Conservation (phyloP, 2,113 vertebrate genomes). For the Coreoperca whiteheadi region DNA sequence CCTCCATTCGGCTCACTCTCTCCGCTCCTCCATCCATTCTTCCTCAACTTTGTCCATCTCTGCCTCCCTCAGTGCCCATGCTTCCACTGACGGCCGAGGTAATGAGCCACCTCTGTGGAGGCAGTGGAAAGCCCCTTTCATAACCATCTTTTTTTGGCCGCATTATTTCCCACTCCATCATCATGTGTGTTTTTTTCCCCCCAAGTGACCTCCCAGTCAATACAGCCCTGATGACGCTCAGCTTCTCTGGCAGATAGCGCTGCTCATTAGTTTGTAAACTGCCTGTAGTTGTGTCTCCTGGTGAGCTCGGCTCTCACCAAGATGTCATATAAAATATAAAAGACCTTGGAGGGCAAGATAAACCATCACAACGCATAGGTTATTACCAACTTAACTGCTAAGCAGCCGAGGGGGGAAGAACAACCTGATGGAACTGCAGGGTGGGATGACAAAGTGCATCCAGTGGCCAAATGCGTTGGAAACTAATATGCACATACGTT, state of each 20-base stretch:
- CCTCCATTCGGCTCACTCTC: constrained; percentile 1
- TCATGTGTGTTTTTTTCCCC: constrained; percentile 17
- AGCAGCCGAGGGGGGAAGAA: neutral
- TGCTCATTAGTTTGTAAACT: constrained; percentile 78
- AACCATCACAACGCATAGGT: constrained; percentile 49
- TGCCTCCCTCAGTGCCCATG: constrained; percentile 32
- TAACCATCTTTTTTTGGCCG: constrained; percentile 3
- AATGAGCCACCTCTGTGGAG: constrained; percentile 58
- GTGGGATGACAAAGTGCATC: constrained; percentile 54
- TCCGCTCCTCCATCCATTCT: constrained; percentile 2
- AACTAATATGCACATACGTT: constrained; percentile 17
- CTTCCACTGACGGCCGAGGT: constrained; percentile 33
- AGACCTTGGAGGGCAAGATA: constrained; percentile 66
- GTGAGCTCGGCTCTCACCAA: constrained; percentile 58
- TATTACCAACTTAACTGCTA: constrained; percentile 55
- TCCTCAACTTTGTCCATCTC: constrained; percentile 29
- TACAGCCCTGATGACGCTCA: constrained; percentile 60
- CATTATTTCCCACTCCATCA: constrained; percentile 59
- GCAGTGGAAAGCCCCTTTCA: constrained; percentile 31
- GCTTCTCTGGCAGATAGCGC: constrained; percentile 60
- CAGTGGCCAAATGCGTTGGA: constrained; percentile 7
- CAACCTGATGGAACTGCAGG: constrained; percentile 3
- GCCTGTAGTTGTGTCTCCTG: constrained; percentile 70
- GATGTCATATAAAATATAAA: constrained; percentile 75
- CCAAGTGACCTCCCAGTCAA: constrained; percentile 57